Evolutionary conservation across 2,113 vertebrate genomes (phyloP).

Genomic region (Cricetomys ansorgei): DNA sequence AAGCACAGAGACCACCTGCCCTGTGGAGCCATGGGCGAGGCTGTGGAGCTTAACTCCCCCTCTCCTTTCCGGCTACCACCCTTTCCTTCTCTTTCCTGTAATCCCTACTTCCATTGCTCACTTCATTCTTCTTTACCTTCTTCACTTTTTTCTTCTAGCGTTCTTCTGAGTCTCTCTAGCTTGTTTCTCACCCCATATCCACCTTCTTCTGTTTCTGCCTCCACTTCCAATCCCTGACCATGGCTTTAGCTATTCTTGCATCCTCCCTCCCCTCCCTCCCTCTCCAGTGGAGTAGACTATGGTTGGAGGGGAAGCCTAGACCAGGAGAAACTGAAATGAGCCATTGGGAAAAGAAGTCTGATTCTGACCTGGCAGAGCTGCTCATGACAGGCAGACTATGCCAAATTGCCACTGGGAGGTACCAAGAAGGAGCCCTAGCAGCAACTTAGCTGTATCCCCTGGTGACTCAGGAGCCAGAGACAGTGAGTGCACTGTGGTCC

Average conservation of each 20-base stretch:
- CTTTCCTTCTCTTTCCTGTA: background rate
- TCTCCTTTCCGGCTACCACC: too few relatives aligned
- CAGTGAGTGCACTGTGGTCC: too few relatives aligned
- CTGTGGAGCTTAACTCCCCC: background rate
- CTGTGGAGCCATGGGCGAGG: background rate
- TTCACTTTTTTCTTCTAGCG: background rate
- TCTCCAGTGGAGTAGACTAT: background rate
- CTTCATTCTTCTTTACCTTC: background rate
- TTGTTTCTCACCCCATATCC: background rate
- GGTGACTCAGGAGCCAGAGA: background rate
- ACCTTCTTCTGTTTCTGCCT: background rate
- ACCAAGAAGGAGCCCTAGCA: background rate
- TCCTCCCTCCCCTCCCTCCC: too few relatives aligned
- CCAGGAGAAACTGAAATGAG: background rate
- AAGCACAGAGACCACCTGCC: too few relatives aligned
- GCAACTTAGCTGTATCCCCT: background rate
- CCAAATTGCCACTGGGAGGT: background rate
- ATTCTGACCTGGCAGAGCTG: background rate
- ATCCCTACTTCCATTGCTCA: rapidly evolving
- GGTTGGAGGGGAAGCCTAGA: background rate
- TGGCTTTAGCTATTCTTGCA: too few relatives aligned
- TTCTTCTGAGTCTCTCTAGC: background rate
- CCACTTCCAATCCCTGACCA: too few relatives aligned
- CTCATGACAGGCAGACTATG: background rate
- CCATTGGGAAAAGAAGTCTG: background rate